Evolutionary conservation across 1,140 invertebrate genomes (phyloP), one percentile per base, ranked within the genome.

Genomic region (Nasonia vitripennis): DNA sequence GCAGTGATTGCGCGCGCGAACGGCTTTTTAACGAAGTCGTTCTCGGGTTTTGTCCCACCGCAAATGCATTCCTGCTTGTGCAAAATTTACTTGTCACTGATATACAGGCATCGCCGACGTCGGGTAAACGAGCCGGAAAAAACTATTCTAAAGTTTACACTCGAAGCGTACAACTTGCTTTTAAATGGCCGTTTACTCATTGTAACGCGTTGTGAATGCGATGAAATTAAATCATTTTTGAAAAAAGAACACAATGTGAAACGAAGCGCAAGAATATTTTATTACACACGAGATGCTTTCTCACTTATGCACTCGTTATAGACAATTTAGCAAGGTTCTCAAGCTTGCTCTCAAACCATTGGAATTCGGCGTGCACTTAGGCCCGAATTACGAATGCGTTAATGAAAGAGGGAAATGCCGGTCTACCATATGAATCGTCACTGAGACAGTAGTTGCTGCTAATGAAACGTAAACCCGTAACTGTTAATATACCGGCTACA

Each of bases 391-490:
- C 73, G 17, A 74, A 74, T 41, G 73, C 73, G 14, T 17, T n/a
- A 31, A 74, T 74, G 73, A 41, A 74, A 27, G 73, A 37, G 34
- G 6, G 73, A 37, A 74, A 74, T 45, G 27, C 37, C 73, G 17
- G 27, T 74, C 14, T 37, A 37, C 31, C 71, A n/a, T 74, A 74
- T 74, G 73, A 37, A 74, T 74, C 73, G 73, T 74, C 45, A 74
- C 34, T 31, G 37, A 74, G 73, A 74, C 37, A 41, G 73, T 74
- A 74, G 85, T 85, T 85, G 85, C 86, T 88, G 87, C 85, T 89
- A 90, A 91, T 91, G 90, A 90, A 91, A 91, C 86, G 88, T 89
- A 91, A 90, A 90, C 88, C 87, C 81, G 82, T 86, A 85, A 87
- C 86, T 90, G 88, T 89, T 90, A 89, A 27, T 27, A 27, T 27